Evolutionary conservation across 2,797 vertebrate genomes (phyloP), one percentile per base, ranked within the genome.

Genomic region (Luscinia megarhynchos): DNA sequence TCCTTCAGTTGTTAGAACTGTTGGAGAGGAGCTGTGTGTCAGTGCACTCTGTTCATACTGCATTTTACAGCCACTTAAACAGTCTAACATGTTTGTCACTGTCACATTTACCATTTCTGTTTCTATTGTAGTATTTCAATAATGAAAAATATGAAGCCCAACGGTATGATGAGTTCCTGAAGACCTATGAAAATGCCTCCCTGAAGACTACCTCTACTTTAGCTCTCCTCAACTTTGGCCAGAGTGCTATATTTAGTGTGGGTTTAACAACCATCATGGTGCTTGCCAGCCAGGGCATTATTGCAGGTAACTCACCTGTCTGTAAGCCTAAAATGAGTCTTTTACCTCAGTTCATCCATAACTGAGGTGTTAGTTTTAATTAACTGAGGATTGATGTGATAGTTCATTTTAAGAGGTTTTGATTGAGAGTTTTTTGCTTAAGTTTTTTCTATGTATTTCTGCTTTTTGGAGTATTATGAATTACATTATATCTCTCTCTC

Each of bases 111-210:
- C 30, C 84, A 4, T 57, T 91, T 75, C 58, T 96, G 15, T 94
- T 16, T 94, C 0, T 78, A n/a, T 94, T 95, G 30, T 68, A 99
- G 99, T 99, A 99, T 97, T 99, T 99, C 98, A 99, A 99, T 97
- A 99, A 99, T 86, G 99, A 99, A 96, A 99, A 98, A 80, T 99
- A 99, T 7, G 99, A 99, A 98, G 99, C 99, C 46, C 98, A 99
- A 55, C 98, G 97, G 78, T 99, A 99, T 46, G 99, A 99, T 93
- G 97, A 97, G 46, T 99, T 97, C 97, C 97, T 99, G 97, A 99
- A 99, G 97, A 97, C 81, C 12, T 99, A 99, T 74, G 99, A 99
- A 96, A 98, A 98, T 8, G 98, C 99, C 36, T 99, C 99, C 43
- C 95, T 99, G 96, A 99, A 99, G 98, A 99, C 99, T 96, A 99